Percentiles rank a stretch among this genome's conserved stretches.
These are phyloP conservation scores for Thecophora atra DNA, from an alignment of 2,888 invertebrate species.

Conservation along the genomic window DNA sequence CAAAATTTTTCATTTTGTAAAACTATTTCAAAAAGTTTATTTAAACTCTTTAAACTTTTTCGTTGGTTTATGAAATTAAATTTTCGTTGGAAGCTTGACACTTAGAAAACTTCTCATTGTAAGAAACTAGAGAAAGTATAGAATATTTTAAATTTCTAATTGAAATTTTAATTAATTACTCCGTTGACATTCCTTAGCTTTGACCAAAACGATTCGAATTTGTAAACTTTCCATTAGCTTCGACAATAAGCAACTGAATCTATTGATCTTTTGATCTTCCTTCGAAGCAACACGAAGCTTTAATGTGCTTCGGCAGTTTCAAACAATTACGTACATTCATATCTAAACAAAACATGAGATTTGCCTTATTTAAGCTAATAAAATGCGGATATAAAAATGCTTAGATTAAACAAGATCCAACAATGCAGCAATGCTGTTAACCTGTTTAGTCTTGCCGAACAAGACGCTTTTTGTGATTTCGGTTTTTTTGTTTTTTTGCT, in stretches of 20 bases:
- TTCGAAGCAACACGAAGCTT: too few relatives aligned
- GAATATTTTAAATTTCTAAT: background rate
- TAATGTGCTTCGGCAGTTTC: too few relatives aligned
- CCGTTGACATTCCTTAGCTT: conserved; percentile 38
- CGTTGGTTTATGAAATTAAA: background rate
- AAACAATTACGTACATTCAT: too few relatives aligned
- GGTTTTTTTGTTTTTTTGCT: conserved; percentile 2
- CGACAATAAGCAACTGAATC: conserved; percentile 44
- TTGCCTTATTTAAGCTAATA: background rate
- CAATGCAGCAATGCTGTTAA: conserved; percentile 4
- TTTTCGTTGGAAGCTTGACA: background rate
- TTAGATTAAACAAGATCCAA: conserved; percentile 17
- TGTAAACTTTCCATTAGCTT: conserved; percentile 56
- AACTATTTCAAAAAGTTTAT: background rate
- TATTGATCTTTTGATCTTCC: conserved; percentile 48
- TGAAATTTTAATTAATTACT: conserved; percentile 7
- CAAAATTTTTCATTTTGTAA: background rate
- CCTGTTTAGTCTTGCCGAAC: conserved; percentile 22
- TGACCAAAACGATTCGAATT: conserved; percentile 55
- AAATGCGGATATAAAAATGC: background rate
- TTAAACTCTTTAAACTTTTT: background rate
- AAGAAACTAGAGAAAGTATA: background rate
- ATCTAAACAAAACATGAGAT: too few relatives aligned
- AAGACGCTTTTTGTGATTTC: conserved; percentile 11
- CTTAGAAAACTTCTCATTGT: background rate